phyloP scores from a whole-genome alignment of 2,797 vertebrate genomes.

The Coregonus sp. region DNA sequence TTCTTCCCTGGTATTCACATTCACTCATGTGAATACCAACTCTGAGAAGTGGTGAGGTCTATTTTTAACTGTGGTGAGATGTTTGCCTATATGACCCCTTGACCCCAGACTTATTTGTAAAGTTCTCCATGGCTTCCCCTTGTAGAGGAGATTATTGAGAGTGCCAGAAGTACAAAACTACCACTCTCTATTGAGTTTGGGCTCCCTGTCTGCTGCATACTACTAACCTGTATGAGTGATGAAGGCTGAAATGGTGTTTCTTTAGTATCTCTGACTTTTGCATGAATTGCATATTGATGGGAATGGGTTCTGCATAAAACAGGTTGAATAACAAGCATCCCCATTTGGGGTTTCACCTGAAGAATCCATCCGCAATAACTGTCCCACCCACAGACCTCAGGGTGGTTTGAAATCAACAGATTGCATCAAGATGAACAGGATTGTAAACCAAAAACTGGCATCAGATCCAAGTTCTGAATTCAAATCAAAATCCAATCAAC shows the following conservation, averaged over 20 bases:
- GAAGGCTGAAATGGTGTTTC: neutral
- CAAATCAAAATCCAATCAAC: too few species aligned
- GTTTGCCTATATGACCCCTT: conserved; percentile 59
- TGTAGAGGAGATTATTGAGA: conserved; percentile 34
- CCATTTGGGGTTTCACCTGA: conserved; percentile 23
- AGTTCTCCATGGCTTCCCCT: conserved; percentile 37
- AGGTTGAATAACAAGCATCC: conserved; percentile 18
- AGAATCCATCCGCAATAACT: neutral
- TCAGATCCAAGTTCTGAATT: conserved; percentile 17
- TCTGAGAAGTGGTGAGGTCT: conserved; percentile 26
- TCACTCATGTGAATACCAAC: conserved; percentile 42
- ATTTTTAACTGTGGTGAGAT: conserved; percentile 45
- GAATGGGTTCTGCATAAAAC: conserved; percentile 1
- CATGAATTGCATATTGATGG: conserved; percentile 16
- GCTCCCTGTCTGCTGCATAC: conserved; percentile 23
- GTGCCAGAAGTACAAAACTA: conserved; percentile 53
- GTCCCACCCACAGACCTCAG: conserved; percentile 34
- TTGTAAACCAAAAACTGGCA: conserved; percentile 45
- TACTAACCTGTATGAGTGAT: conserved; percentile 16
- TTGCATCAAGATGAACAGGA: conserved; percentile 51
- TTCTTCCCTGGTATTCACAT: conserved; percentile 30
- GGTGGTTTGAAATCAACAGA: conserved; percentile 27
- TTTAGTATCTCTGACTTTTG: neutral
- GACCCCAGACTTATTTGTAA: conserved; percentile 68
- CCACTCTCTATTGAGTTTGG: conserved; percentile 48